These are phyloP conservation scores for Indri indri DNA, from an alignment of 2,113 vertebrate genomes.

Conservation along the genomic window DNA sequence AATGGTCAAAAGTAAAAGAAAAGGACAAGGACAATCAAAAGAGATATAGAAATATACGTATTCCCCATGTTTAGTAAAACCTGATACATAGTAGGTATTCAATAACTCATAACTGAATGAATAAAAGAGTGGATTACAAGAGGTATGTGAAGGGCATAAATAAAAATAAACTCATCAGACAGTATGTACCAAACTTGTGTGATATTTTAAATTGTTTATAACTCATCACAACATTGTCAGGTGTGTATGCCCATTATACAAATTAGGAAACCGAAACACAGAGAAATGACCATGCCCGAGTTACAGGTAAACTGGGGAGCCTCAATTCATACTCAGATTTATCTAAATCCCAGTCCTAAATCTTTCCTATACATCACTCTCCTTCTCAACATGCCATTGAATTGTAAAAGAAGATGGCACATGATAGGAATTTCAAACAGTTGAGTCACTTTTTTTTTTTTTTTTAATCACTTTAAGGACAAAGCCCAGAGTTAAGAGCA, in stretches of 20 bases:
- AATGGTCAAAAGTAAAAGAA: neutral
- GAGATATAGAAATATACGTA: neutral
- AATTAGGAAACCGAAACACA: neutral
- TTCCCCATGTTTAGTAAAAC: neutral
- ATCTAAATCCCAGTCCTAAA: neutral
- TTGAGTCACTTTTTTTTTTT: neutral
- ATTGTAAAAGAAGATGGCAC: neutral
- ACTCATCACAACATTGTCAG: neutral
- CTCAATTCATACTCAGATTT: neutral
- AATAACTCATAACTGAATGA: neutral
- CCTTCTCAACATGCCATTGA: neutral
- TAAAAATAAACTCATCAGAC: neutral
- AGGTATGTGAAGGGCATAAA: rapidly evolving
- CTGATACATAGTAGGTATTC: neutral
- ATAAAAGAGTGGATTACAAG: neutral
- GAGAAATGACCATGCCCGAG: neutral
- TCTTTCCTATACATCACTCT: neutral
- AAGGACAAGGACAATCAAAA: neutral
- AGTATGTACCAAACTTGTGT: neutral
- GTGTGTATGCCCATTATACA: neutral
- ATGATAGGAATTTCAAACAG: neutral
- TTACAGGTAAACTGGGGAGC: neutral
- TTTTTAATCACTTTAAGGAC: neutral
- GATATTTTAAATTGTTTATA: neutral
- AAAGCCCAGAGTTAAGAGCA: neutral